Conservation (phyloP, 2,797 vertebrate genomes). For the Lithobates pipiens region DNA sequence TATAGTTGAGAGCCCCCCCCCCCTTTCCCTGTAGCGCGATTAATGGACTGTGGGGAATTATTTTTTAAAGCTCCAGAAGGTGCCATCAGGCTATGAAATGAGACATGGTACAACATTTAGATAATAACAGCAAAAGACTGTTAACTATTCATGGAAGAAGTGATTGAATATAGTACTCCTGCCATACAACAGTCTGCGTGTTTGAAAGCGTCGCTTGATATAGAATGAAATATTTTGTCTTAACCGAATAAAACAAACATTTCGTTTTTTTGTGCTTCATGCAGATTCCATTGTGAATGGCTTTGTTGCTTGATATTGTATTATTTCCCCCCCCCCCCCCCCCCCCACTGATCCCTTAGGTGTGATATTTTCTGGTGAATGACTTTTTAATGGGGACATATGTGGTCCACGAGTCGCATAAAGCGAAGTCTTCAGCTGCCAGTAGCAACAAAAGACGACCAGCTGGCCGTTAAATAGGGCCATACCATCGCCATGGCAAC, state of each 20-base stretch:
- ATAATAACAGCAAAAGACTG: slow-evolving; percentile 11
- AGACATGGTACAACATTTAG: neutral
- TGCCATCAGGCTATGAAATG: neutral
- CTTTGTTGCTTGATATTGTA: slow-evolving; percentile 37
- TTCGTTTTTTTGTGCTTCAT: neutral
- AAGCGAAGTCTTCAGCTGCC: slow-evolving; percentile 56
- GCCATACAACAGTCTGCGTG: neutral
- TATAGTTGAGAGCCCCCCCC: neutral
- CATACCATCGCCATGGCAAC: slow-evolving; percentile 57
- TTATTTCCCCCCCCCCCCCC: neutral
- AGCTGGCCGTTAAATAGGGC: slow-evolving; percentile 59
- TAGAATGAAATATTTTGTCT: slow-evolving; percentile 31
- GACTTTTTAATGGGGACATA: slow-evolving; percentile 60
- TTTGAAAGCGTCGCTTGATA: neutral
- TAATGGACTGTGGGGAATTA: slow-evolving; percentile 8
- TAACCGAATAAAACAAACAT: slow-evolving; percentile 13
- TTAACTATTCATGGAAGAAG: slow-evolving; percentile 16
- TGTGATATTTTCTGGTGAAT: slow-evolving; percentile 54
- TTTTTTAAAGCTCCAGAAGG: slow-evolving; percentile 18
- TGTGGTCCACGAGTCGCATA: slow-evolving; percentile 51
- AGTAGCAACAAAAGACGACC: slow-evolving; percentile 57
- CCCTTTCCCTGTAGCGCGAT: neutral
- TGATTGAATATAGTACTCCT: neutral
- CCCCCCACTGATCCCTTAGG: slow-evolving; percentile 22
- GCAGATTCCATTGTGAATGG: slow-evolving; percentile 23